These are phyloP conservation scores for Ranitomeya variabilis DNA, from an alignment of 2,113 vertebrate species.

Conservation along the genomic window DNA sequence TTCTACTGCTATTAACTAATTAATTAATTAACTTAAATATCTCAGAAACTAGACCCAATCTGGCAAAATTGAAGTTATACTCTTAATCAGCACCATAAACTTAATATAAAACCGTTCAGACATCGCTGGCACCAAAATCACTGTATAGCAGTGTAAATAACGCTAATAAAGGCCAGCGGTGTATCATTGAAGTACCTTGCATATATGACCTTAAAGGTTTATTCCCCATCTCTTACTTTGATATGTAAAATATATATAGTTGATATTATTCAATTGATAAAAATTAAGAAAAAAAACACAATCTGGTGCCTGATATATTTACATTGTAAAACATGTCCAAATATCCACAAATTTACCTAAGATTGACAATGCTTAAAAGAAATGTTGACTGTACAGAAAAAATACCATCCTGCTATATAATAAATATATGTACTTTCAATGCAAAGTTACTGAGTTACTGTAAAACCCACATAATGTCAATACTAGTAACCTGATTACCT, in stretches of 20 bases:
- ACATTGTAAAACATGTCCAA: neutral
- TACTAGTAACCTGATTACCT: neutral
- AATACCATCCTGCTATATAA: neutral
- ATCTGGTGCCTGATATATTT: too few species aligned
- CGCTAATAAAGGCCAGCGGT: too few species aligned
- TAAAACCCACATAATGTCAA: neutral
- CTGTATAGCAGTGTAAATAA: too few species aligned
- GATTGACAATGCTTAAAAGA: neutral
- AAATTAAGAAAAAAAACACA: too few species aligned
- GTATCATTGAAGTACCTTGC: neutral
- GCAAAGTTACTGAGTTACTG: neutral
- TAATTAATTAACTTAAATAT: too few species aligned
- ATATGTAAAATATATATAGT: neutral
- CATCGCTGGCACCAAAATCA: too few species aligned
- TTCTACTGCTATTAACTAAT: too few species aligned
- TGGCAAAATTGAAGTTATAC: too few species aligned
- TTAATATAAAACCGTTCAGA: too few species aligned
- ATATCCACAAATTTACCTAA: neutral
- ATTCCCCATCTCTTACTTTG: neutral
- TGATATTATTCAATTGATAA: too few species aligned
- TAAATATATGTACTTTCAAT: neutral
- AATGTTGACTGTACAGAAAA: neutral
- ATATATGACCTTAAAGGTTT: neutral
- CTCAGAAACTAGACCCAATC: too few species aligned
- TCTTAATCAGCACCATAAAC: too few species aligned